phyloP scores from a whole-genome alignment of 1,140 invertebrate genomes.

The Heliothis subflexa region DNA sequence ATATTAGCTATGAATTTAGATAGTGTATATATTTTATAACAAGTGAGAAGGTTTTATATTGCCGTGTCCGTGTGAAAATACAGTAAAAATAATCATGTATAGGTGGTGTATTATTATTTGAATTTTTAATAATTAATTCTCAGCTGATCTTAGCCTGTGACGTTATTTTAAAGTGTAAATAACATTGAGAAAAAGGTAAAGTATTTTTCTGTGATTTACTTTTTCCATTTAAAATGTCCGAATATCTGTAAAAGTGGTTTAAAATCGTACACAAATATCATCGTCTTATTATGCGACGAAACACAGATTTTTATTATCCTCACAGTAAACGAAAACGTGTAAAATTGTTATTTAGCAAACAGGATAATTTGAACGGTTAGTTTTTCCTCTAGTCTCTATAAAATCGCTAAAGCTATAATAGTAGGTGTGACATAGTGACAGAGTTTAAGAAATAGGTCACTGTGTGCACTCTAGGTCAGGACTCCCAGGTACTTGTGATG shows the following conservation, averaged over 20 bases:
- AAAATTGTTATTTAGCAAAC: no score
- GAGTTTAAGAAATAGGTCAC: conserved; percentile 14
- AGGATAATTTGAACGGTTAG: no score
- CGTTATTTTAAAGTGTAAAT: not conserved
- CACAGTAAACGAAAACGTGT: no score
- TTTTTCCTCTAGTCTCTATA: not conserved
- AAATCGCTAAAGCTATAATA: not conserved
- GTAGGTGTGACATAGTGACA: conserved; percentile 34
- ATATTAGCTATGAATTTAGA: conserved; percentile 43
- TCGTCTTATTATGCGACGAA: no score
- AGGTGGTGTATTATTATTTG: conserved; percentile 18
- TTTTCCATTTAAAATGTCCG: not conserved
- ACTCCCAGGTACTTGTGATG: no score
- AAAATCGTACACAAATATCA: not conserved
- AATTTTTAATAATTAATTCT: conserved; percentile 41
- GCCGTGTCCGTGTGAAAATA: conserved; percentile 27
- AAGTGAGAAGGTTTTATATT: conserved; percentile 31
- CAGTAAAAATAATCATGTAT: conserved; percentile 20
- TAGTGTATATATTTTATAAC: conserved; percentile 41
- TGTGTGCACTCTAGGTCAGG: conserved; percentile 7
- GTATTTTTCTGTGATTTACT: conserved; percentile 19
- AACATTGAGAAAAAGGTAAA: conserved; percentile 31
- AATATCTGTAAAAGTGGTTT: not conserved
- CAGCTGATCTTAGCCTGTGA: not conserved
- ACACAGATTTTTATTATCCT: no score